Conservation (phyloP, 2,888 invertebrate species). For the Drosophila cognata region DNA sequence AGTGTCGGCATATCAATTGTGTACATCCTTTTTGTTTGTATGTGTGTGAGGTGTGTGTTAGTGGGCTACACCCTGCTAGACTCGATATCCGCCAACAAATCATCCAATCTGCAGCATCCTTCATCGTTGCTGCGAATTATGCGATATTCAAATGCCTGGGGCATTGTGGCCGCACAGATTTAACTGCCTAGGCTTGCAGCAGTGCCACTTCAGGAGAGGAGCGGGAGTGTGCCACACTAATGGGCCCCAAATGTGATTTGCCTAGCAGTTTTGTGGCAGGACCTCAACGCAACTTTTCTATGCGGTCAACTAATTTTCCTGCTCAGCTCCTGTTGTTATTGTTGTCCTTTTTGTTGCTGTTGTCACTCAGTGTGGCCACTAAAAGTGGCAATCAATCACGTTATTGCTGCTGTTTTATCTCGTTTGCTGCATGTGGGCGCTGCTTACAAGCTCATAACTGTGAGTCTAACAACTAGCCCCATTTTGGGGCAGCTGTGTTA, state of each 20-base stretch:
- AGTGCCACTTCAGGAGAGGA: background rate
- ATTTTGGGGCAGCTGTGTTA: constrained; percentile 42
- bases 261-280: constrained; percentile 20
- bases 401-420: background rate
- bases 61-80: background rate
- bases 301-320: constrained; percentile 8
- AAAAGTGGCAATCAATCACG: constrained; percentile 62
- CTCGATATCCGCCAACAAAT: background rate
- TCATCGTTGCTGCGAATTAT: constrained; percentile 23
- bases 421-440: constrained; percentile 15
- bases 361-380: constrained; percentile 31
- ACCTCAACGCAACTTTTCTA: constrained; percentile 11
- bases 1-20: constrained; percentile 57
- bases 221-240: constrained; percentile 25
- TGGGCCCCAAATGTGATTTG: constrained; percentile 48
- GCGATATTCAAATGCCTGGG: constrained; percentile 17
- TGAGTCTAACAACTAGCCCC: constrained; percentile 32
- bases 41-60: constrained; percentile 3
- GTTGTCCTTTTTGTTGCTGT: constrained; percentile 2
- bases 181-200: background rate
- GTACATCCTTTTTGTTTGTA: constrained; percentile 9
- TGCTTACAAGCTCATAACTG: constrained; percentile 49
- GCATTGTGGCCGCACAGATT: constrained; percentile 21
- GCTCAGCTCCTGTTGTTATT: background rate
- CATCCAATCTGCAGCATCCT: constrained; percentile 9